These are phyloP conservation scores for Raja brachyura DNA, from an alignment of 2,113 vertebrate species.

Conservation along the genomic window DNA sequence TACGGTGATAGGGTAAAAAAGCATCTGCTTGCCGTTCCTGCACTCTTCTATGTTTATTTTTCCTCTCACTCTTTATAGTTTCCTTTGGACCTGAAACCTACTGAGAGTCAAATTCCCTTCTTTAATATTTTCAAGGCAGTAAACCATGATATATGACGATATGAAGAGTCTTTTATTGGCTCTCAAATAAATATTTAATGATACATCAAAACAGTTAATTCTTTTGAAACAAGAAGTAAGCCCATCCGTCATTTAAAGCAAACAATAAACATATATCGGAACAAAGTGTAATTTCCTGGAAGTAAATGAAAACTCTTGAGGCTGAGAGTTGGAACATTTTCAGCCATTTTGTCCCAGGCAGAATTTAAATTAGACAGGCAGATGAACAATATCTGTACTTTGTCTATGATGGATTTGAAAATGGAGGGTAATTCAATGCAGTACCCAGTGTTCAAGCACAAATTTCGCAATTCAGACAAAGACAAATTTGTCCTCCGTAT, in stretches of 20 bases:
- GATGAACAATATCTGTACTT: not conserved
- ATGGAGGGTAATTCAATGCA: too few species aligned
- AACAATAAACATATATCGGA: not conserved
- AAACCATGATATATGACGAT: not conserved
- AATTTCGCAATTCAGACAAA: too few species aligned
- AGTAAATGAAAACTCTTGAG: not conserved
- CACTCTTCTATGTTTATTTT: too few species aligned
- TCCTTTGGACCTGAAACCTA: not conserved
- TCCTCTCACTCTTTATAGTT: not conserved
- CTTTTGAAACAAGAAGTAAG: not conserved
- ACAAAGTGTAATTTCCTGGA: not conserved
- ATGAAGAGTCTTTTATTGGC: not conserved
- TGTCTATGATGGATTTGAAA: too few species aligned
- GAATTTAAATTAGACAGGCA: not conserved
- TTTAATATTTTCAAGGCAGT: not conserved
- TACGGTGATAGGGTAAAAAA: too few species aligned
- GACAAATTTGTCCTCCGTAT: not conserved
- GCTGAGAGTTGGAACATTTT: not conserved
- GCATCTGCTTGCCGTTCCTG: too few species aligned
- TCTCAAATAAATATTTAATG: too few species aligned
- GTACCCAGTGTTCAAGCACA: too few species aligned
- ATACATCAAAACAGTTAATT: not conserved
- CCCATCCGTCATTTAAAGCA: not conserved
- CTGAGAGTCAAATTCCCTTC: not conserved
- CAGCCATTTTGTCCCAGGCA: not conserved